Conservation (phyloP, 2,888 invertebrate genomes). For the Eremobia ochroleuca region DNA sequence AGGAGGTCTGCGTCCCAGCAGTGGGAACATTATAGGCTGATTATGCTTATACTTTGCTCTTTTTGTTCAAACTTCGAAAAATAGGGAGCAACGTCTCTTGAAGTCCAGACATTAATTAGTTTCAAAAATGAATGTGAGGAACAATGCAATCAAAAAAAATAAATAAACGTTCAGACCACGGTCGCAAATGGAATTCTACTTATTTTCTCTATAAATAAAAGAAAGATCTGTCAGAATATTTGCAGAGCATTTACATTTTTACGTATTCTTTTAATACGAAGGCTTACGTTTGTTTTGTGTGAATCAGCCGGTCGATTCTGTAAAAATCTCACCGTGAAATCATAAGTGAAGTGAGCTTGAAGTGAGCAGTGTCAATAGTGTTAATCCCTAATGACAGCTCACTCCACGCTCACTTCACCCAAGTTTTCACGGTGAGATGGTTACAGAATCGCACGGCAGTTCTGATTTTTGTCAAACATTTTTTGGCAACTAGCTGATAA, state of each 20-base stretch:
- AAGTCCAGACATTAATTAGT: constrained; percentile 8
- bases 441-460: too few species aligned
- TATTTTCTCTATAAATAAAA: constrained; percentile 48
- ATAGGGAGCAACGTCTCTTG: not conserved
- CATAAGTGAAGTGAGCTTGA: too few species aligned
- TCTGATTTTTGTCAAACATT: constrained; percentile 19
- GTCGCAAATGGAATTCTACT: constrained; percentile 27
- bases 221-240: constrained; percentile 43
- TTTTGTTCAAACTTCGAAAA: not conserved
- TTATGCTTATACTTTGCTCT: not conserved
- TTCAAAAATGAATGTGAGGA: constrained; percentile 4
- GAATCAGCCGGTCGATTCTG: too few species aligned
- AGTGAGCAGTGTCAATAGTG: too few species aligned
- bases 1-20: not conserved
- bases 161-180: constrained; percentile 7
- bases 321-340: too few species aligned
- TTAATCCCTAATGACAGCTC: too few species aligned
- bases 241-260: constrained; percentile 50
- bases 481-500: not conserved
- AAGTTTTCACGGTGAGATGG: too few species aligned
- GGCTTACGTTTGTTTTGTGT: constrained; percentile 8
- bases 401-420: too few species aligned
- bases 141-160: constrained; percentile 13
- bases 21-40: not conserved
- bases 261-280: constrained; percentile 32